Evolutionary conservation across 2,113 vertebrate genomes (phyloP).

Genomic region (Dunckerocampus dactyliophorus): DNA sequence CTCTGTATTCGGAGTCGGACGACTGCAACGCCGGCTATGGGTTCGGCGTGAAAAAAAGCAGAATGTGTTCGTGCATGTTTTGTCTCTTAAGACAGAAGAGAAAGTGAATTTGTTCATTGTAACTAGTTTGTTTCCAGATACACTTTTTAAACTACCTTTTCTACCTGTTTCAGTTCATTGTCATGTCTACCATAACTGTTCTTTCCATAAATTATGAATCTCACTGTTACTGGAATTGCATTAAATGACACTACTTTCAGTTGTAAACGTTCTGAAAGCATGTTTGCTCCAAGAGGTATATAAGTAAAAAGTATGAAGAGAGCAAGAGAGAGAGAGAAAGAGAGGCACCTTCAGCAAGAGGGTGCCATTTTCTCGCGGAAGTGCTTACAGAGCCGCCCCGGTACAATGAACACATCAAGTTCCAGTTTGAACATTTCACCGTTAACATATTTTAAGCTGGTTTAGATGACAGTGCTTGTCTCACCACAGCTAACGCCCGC

Average conservation of each 20-base stretch:
- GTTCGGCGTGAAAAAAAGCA: conserved; percentile 19
- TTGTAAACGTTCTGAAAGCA: conserved; percentile 31
- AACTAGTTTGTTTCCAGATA: conserved; percentile 4
- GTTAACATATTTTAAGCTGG: not conserved
- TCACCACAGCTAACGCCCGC: conserved; percentile 78
- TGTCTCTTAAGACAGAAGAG: conserved; percentile 4
- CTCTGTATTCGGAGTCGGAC: conserved; percentile 42
- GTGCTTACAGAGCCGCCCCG: conserved; percentile 22
- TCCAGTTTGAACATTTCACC: not conserved
- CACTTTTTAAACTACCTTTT: not conserved
- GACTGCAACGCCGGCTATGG: conserved; percentile 42
- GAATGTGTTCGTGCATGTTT: conserved; percentile 27
- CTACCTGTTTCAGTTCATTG: not conserved
- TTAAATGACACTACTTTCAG: conserved; percentile 34
- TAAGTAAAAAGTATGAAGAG: conserved; percentile 3
- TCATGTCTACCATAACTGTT: conserved; percentile 8
- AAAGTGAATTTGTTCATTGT: conserved; percentile 11
- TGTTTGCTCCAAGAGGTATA: conserved; percentile 9
- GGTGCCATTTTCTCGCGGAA: conserved; percentile 22
- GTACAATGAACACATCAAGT: not conserved
- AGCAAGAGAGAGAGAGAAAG: conserved; percentile 11
- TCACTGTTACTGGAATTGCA: conserved; percentile 14
- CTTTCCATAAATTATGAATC: conserved; percentile 8
- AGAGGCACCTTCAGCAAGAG: conserved; percentile 38
- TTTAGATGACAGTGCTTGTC: not conserved